Percentiles rank a stretch among this genome's conserved stretches.
phyloP scores from a whole-genome alignment of 2,113 vertebrate genomes.

The Plotosus lineatus region DNA sequence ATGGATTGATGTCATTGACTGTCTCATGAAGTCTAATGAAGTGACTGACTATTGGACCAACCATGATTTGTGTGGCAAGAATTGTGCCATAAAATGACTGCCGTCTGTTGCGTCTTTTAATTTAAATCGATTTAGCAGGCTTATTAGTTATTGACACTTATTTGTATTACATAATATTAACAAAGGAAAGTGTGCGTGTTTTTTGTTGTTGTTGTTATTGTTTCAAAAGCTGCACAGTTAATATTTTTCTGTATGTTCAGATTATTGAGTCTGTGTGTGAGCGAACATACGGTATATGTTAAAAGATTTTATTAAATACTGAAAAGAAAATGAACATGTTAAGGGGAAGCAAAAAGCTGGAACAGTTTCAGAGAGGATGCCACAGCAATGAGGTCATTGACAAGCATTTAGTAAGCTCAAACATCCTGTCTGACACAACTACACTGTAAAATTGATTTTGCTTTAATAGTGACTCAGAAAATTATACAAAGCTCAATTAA shows the following conservation, averaged over 20 bases:
- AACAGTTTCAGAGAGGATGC: background rate
- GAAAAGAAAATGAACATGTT: background rate
- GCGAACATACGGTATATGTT: background rate
- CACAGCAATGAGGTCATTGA: slow-evolving; percentile 33
- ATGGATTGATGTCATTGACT: slow-evolving; percentile 9
- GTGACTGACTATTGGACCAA: slow-evolving; percentile 30
- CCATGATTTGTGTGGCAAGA: slow-evolving; percentile 28
- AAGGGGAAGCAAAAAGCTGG: slow-evolving; percentile 12
- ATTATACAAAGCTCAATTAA: background rate
- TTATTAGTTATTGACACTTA: background rate
- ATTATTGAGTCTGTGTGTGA: background rate
- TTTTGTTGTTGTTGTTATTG: no score
- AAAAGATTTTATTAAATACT: background rate
- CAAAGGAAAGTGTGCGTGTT: background rate
- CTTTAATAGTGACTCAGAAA: background rate
- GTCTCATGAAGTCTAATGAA: slow-evolving; percentile 29
- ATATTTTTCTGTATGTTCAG: background rate
- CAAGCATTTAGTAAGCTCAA: slow-evolving; percentile 29
- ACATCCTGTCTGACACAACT: slow-evolving; percentile 27
- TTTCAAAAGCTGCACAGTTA: background rate
- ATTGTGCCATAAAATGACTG: slow-evolving; percentile 24
- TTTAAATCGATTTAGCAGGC: background rate
- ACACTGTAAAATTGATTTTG: slow-evolving; percentile 39
- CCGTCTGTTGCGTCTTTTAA: slow-evolving; percentile 6
- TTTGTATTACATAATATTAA: slow-evolving; percentile 6